These are phyloP conservation scores for Rhimphoctona megacephalus DNA, from an alignment of 2,888 invertebrate genomes.

Conservation along the genomic window DNA sequence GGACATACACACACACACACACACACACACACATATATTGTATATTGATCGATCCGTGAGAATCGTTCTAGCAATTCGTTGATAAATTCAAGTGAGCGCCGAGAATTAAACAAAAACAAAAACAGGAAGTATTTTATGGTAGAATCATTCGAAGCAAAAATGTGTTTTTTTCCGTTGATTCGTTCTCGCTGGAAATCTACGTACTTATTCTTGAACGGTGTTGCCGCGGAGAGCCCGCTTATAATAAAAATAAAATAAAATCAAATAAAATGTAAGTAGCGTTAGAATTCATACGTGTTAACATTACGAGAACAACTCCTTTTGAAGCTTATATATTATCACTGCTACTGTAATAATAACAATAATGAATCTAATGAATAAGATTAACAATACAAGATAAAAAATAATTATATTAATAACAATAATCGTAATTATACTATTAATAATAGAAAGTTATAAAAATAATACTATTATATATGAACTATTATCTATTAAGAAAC, in stretches of 20 bases:
- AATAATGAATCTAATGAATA: constrained; percentile 13
- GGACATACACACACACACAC: too few relatives aligned
- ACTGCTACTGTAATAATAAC: constrained; percentile 53
- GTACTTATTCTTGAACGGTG: constrained; percentile 65
- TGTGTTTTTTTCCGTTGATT: constrained; percentile 42
- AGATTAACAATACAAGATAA: constrained; percentile 16
- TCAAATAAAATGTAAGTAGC: constrained; percentile 22
- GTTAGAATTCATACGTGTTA: constrained; percentile 55
- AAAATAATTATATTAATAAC: constrained; percentile 1
- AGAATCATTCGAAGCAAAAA: constrained; percentile 44
- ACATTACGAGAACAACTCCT: constrained; percentile 40
- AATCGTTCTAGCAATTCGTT: constrained; percentile 49
- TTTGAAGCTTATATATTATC: constrained; percentile 60
- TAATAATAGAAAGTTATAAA: not conserved
- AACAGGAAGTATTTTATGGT: constrained; percentile 65
- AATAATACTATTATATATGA: constrained; percentile 14
- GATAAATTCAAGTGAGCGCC: constrained; percentile 58
- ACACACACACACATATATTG: too few relatives aligned
- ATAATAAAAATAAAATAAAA: constrained; percentile 12
- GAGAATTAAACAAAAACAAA: constrained; percentile 55
- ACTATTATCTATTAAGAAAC: constrained; percentile 47
- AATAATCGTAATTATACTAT: not conserved
- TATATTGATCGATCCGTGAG: constrained; percentile 26
- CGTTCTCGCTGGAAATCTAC: constrained; percentile 52
- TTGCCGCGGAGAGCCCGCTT: not conserved